Evolutionary conservation across 2,113 vertebrate species (phyloP).

Genomic region (Chionodraco myersi): DNA sequence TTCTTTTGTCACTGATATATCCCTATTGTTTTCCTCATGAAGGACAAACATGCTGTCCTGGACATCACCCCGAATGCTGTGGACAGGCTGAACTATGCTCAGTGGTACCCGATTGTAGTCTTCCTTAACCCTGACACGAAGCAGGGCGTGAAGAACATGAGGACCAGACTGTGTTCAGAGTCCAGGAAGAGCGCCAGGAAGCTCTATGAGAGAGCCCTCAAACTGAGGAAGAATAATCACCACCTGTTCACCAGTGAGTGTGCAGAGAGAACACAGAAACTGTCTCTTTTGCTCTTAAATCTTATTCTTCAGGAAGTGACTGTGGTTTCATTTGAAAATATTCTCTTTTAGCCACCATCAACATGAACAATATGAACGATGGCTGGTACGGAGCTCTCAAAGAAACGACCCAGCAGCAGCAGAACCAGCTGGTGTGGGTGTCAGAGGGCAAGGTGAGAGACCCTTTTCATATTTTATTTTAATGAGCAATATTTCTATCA

Average conservation of each 20-base stretch:
- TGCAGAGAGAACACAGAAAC: slow-evolving; percentile 12
- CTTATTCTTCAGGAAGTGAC: slow-evolving; percentile 38
- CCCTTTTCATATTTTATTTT: background rate
- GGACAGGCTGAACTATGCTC: slow-evolving; percentile 97
- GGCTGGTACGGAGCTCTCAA: slow-evolving; percentile 98
- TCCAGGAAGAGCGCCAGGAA: slow-evolving; percentile 98
- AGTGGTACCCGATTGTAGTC: slow-evolving; percentile 99
- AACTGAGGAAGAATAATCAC: slow-evolving; percentile 98
- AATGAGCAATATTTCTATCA: background rate
- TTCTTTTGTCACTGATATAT: background rate
- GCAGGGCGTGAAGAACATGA: slow-evolving; percentile 98
- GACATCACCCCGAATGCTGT: slow-evolving; percentile 99
- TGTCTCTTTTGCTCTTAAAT: slow-evolving; percentile 8
- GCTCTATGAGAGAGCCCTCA: slow-evolving; percentile 96
- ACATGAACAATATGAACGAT: slow-evolving; percentile 99
- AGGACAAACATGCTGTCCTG: slow-evolving; percentile 98
- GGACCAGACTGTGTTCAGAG: slow-evolving; percentile 94
- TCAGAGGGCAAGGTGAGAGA: slow-evolving; percentile 97
- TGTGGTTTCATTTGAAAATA: slow-evolving; percentile 41
- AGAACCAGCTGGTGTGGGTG: slow-evolving; percentile 99
- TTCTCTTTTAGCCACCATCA: slow-evolving; percentile 91
- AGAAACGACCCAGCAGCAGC: slow-evolving; percentile 95
- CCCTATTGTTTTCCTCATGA: slow-evolving; percentile 17
- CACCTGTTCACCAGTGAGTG: slow-evolving; percentile 98
- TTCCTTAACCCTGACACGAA: slow-evolving; percentile 98